Conservation (phyloP, 2,113 vertebrate species). For the Sinocyclocheilus grahami region DNA sequence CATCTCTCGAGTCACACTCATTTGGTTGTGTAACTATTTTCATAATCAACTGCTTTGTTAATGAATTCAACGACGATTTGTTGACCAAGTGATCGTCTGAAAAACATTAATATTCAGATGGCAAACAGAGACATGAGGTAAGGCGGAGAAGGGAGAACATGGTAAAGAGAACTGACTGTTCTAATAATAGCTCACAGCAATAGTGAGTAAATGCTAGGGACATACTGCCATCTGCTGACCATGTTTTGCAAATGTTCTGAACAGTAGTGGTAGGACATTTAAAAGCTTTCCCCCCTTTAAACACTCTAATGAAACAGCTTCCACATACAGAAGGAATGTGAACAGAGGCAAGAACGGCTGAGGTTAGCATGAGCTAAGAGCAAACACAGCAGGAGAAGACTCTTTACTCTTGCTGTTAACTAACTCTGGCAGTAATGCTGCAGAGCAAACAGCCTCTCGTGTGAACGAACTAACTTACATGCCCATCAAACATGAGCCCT, state of each 20-base stretch:
- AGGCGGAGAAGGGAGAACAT: background rate
- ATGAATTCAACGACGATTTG: too few species aligned
- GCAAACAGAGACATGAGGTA: background rate
- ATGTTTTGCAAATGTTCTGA: background rate
- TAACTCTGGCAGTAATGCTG: background rate
- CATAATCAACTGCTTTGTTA: background rate
- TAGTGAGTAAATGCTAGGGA: background rate
- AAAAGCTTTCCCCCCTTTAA: background rate
- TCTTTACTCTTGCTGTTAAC: background rate
- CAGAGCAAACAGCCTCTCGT: background rate
- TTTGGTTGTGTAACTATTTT: slow-evolving; percentile 11
- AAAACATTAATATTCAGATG: background rate
- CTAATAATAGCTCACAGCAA: slow-evolving; percentile 18
- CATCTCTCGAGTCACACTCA: background rate
- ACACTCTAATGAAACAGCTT: slow-evolving; percentile 16
- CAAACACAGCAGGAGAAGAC: slow-evolving; percentile 24
- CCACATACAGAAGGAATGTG: slow-evolving; percentile 19
- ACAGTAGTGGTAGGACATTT: background rate
- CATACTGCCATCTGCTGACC: slow-evolving; percentile 42
- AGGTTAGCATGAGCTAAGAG: slow-evolving; percentile 25
- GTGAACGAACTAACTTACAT: background rate
- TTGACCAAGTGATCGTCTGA: background rate
- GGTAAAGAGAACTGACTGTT: background rate
- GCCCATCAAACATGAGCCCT: background rate
- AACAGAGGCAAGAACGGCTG: slow-evolving; percentile 15